Evolutionary conservation across 2,888 invertebrate species (phyloP).

Genomic region (Argynnis bischoffii): DNA sequence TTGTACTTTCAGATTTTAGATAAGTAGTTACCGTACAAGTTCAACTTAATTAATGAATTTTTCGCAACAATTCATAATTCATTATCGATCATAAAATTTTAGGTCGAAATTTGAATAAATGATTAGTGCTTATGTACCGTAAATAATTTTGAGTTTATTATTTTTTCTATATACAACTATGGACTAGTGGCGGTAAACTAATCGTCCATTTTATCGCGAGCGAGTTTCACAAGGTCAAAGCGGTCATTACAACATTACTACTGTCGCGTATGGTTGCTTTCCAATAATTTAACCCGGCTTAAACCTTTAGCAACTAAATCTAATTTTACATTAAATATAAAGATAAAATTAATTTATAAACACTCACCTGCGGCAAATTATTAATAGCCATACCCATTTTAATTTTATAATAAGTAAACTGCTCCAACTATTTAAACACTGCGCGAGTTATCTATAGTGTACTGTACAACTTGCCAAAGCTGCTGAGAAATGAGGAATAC

Average conservation of each 20-base stretch:
- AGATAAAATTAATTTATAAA: conserved; percentile 25
- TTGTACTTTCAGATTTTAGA: not conserved
- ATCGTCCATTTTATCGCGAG: conserved; percentile 71
- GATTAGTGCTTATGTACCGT: too few relatives aligned
- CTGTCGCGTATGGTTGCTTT: conserved; percentile 65
- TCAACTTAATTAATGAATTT: not conserved
- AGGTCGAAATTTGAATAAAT: too few relatives aligned
- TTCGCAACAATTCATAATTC: not conserved
- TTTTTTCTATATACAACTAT: conserved; percentile 39
- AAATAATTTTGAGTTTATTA: conserved; percentile 7
- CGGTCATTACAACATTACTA: conserved; percentile 78
- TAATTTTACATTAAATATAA: conserved; percentile 41
- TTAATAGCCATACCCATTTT: conserved; percentile 76
- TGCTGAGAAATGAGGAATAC: conserved; percentile 71
- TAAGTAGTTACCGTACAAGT: not conserved
- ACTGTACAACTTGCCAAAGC: conserved; percentile 70
- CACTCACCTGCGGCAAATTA: conserved; percentile 72
- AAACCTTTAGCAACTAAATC: conserved; percentile 43
- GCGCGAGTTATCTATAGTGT: conserved; percentile 50
- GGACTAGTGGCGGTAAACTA: conserved; percentile 50
- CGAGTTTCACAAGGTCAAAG: conserved; percentile 81
- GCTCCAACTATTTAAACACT: conserved; percentile 48
- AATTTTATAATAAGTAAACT: conserved; percentile 45
- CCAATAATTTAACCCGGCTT: conserved; percentile 67
- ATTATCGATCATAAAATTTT: too few relatives aligned